Conservation (phyloP, 2,888 invertebrate genomes). For the Pristionchus japonicus region DNA sequence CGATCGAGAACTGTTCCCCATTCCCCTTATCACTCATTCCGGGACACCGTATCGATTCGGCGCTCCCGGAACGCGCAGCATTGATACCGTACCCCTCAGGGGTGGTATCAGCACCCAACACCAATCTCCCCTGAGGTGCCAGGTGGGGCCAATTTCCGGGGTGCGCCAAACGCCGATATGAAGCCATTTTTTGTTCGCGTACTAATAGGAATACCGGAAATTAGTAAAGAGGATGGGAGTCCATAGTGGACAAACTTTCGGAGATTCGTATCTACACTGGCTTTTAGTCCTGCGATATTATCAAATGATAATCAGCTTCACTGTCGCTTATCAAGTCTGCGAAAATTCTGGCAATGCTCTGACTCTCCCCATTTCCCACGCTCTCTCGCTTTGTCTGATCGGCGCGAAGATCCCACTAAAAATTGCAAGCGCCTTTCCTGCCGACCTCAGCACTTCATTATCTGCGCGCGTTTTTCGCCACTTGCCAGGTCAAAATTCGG, state of each 20-base stretch:
- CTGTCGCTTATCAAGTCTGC: too few species aligned
- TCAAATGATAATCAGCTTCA: too few species aligned
- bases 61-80: neutral
- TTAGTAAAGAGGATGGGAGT: too few species aligned
- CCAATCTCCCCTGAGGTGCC: neutral
- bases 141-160: neutral
- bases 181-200: neutral
- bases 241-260: too few species aligned
- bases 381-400: neutral
- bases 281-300: too few species aligned
- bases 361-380: too few species aligned
- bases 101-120: neutral
- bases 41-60: neutral
- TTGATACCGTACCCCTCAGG: conserved; percentile 17
- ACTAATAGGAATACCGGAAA: neutral
- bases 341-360: too few species aligned
- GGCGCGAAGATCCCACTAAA: neutral
- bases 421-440: neutral
- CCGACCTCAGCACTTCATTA: neutral
- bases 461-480: neutral
- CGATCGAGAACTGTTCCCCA: neutral
- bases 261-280: too few species aligned
- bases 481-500: neutral
- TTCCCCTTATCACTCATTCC: conserved; percentile 27
- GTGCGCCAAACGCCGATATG: neutral